Conservation (phyloP, 2,797 vertebrate genomes). For the Catostomus latipinnis region DNA sequence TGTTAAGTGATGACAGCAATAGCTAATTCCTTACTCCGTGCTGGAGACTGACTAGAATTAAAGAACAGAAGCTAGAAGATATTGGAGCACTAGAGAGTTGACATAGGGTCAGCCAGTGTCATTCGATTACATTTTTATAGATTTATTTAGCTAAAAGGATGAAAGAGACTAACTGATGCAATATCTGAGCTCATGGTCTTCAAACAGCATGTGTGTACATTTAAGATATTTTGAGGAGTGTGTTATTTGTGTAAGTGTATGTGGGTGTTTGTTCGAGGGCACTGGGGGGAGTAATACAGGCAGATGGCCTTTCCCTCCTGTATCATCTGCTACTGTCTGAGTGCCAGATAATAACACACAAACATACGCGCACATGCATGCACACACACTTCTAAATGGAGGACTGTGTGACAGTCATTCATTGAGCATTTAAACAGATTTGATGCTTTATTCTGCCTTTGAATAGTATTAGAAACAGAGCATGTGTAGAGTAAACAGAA, state of each 20-base stretch:
- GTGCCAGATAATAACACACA: constrained; percentile 48
- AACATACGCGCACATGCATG: constrained; percentile 22
- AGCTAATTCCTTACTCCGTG: background rate
- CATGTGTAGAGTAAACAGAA: background rate
- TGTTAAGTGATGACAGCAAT: background rate
- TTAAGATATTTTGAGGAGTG: constrained; percentile 43
- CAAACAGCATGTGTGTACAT: constrained; percentile 35
- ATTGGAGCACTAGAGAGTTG: too few relatives aligned
- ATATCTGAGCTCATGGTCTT: constrained; percentile 5
- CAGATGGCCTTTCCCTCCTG: constrained; percentile 53
- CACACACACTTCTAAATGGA: constrained; percentile 16
- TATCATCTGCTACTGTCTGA: constrained; percentile 45
- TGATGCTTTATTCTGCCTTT: constrained; percentile 24
- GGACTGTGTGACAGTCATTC: constrained; percentile 1
- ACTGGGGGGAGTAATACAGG: constrained; percentile 43
- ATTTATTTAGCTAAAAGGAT: background rate
- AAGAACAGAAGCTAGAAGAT: background rate
- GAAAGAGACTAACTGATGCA: constrained; percentile 22
- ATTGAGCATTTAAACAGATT: constrained; percentile 14
- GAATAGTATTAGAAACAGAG: constrained; percentile 2
- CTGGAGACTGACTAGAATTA: background rate
- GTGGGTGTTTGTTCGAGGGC: constrained; percentile 29
- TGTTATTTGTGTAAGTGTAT: background rate
- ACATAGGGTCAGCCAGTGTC: background rate
- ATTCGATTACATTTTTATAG: background rate